Conservation (phyloP, 2,888 invertebrate species). For the Tetranychus piercei region DNA sequence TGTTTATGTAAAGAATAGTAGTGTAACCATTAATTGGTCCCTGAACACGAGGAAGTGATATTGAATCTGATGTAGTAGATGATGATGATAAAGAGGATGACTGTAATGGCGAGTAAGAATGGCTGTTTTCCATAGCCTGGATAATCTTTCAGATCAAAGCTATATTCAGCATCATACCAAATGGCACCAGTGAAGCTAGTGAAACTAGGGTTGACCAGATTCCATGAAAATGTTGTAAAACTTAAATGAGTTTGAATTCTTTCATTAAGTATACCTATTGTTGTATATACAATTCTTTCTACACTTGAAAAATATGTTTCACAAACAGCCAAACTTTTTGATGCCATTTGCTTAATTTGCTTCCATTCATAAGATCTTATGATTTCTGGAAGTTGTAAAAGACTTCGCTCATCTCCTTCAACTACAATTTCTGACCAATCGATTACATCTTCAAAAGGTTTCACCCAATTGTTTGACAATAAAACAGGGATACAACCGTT, state of each 20-base stretch:
- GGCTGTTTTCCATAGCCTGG: background rate
- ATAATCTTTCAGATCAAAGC: constrained; percentile 2
- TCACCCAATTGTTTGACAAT: constrained; percentile 84
- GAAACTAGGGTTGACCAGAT: constrained; percentile 36
- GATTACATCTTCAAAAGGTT: constrained; percentile 88
- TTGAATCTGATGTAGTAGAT: background rate
- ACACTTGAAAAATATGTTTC: constrained; percentile 90
- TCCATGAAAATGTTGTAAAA: constrained; percentile 69
- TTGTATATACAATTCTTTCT: constrained; percentile 85
- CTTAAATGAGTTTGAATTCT: constrained; percentile 56
- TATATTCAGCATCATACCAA: constrained; percentile 15
- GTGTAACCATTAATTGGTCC: constrained; percentile 46
- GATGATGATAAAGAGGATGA: background rate
- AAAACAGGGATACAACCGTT: constrained; percentile 94
- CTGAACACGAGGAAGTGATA: background rate
- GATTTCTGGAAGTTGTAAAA: constrained; percentile 80
- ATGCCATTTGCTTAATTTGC: constrained; percentile 47
- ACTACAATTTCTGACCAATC: constrained; percentile 90
- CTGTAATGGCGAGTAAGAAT: background rate
- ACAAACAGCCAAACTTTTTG: constrained; percentile 43
- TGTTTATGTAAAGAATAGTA: constrained; percentile 52
- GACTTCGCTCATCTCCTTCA: constrained; percentile 61
- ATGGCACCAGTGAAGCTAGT: constrained; percentile 10
- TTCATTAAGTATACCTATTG: constrained; percentile 80
- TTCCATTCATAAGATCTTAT: constrained; percentile 66